Percentiles rank a stretch among this genome's conserved stretches.
Evolutionary conservation across 2,888 invertebrate species (phyloP).

Genomic region (Lasioglossum leucozonium): DNA sequence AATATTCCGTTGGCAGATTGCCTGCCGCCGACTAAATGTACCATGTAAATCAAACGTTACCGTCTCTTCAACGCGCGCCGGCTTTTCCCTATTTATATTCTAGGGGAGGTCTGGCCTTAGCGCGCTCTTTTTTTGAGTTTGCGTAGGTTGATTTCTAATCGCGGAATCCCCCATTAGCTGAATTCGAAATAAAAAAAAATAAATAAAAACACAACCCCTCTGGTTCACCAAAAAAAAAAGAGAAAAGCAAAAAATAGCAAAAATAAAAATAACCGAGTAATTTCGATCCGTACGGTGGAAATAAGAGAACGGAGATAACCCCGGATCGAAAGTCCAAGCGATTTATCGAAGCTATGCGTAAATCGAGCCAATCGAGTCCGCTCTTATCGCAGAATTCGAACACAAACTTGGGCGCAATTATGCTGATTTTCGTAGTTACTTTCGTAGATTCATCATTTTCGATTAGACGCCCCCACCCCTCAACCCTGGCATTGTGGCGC

Average conservation of each 20-base stretch:
- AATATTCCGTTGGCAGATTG: slow-evolving; percentile 18
- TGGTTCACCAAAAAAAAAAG: background rate
- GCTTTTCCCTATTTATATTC: slow-evolving; percentile 20
- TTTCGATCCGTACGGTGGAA: background rate
- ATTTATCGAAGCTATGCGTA: too few species aligned
- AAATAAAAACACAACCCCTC: too few species aligned
- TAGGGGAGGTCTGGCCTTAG: slow-evolving; percentile 8
- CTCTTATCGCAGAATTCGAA: background rate
- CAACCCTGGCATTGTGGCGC: background rate
- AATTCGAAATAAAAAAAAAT: background rate
- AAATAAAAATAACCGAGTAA: background rate
- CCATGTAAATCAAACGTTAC: slow-evolving; percentile 19
- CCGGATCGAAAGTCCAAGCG: background rate
- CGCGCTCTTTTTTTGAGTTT: slow-evolving; percentile 1
- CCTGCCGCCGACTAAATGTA: slow-evolving; percentile 19
- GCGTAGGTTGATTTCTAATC: slow-evolving; percentile 6
- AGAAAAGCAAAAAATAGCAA: background rate
- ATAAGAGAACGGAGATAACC: background rate
- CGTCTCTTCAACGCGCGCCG: background rate
- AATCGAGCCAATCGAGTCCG: background rate
- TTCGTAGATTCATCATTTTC: slow-evolving; percentile 6
- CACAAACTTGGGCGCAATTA: background rate
- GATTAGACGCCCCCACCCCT: background rate
- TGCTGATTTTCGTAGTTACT: background rate
- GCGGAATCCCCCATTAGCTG: background rate